A percentile compares a stretch with the other conserved stretches of the same genome.
Evolutionary conservation across 2,113 vertebrate genomes (phyloP).

Genomic region (Corvus moneduloides): DNA sequence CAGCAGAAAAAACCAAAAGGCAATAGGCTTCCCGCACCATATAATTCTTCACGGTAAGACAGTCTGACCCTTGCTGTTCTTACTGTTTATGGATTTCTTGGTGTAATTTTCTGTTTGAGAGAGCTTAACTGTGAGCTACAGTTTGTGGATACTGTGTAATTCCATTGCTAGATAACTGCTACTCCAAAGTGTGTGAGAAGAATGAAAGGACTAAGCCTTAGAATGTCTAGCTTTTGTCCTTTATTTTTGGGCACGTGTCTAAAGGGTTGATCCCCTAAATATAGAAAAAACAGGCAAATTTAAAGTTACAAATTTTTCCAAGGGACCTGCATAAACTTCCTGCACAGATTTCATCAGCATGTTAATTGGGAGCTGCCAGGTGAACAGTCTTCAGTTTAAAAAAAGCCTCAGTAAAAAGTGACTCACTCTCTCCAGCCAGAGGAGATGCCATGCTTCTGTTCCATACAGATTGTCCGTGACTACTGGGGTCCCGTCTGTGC

Average conservation of each 20-base stretch:
- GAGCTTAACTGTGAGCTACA: background rate
- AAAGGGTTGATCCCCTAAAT: background rate
- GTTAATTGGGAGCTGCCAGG: background rate
- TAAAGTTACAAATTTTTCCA: background rate
- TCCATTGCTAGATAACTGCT: background rate
- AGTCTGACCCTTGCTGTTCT: background rate
- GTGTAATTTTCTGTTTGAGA: slow-evolving; percentile 28
- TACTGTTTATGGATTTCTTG: slow-evolving; percentile 5
- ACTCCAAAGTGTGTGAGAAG: background rate
- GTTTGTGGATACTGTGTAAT: background rate
- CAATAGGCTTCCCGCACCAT: background rate
- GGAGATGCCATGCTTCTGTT: background rate
- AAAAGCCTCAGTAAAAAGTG: background rate
- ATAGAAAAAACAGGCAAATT: background rate
- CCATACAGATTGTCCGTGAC: background rate
- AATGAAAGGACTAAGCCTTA: background rate
- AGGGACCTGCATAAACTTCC: background rate
- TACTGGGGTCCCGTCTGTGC: background rate
- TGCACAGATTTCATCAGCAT: background rate
- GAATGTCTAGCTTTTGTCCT: background rate
- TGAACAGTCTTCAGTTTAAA: background rate
- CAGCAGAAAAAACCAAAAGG: background rate
- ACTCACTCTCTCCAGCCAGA: background rate
- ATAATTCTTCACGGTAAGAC: background rate
- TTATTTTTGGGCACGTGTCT: background rate